These are phyloP conservation scores for Campaea margaritaria DNA, from an alignment of 2,888 invertebrate species.

Conservation along the genomic window DNA sequence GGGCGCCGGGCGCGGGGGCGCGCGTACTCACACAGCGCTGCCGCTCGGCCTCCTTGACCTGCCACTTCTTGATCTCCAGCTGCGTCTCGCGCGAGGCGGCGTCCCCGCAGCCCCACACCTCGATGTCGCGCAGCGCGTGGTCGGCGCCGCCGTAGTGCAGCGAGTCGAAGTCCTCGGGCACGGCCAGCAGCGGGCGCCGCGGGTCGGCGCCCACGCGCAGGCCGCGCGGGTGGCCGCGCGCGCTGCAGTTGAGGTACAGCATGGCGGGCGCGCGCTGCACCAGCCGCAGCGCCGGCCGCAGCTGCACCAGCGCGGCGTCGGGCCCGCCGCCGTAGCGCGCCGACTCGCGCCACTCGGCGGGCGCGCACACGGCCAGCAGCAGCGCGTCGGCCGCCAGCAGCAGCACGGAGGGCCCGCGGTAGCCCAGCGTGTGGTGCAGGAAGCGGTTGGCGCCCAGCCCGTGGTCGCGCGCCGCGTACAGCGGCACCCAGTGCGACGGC, in stretches of 20 bases:
- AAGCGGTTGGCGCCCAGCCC: slow-evolving; percentile 96
- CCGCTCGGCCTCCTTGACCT: slow-evolving; percentile 94
- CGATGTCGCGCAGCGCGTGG: slow-evolving; percentile 86
- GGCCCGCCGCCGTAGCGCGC: slow-evolving; percentile 93
- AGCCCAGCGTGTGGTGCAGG: slow-evolving; percentile 93
- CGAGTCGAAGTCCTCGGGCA: slow-evolving; percentile 91
- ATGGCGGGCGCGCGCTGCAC: slow-evolving; percentile 87
- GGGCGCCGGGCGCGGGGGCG: not conserved
- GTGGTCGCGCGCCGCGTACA: slow-evolving; percentile 94
- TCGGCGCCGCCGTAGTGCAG: slow-evolving; percentile 89
- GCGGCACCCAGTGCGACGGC: slow-evolving; percentile 93
- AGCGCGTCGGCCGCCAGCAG: slow-evolving; percentile 86
- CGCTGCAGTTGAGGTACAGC: slow-evolving; percentile 92
- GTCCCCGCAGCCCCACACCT: slow-evolving; percentile 96
- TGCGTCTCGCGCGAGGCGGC: slow-evolving; percentile 91
- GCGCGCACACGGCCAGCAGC: slow-evolving; percentile 90
- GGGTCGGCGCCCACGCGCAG: slow-evolving; percentile 93
- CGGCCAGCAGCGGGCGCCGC: slow-evolving; percentile 88
- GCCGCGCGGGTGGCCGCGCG: slow-evolving; percentile 94
- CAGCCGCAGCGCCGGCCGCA: slow-evolving; percentile 88
- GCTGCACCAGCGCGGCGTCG: slow-evolving; percentile 91
- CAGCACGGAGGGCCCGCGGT: slow-evolving; percentile 79
- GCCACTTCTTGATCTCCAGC: slow-evolving; percentile 95
- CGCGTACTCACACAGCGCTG: slow-evolving; percentile 81
- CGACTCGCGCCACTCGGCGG: slow-evolving; percentile 94